phyloP scores from a whole-genome alignment of 2,113 vertebrate genomes.

The Sphyrna mokarran region DNA sequence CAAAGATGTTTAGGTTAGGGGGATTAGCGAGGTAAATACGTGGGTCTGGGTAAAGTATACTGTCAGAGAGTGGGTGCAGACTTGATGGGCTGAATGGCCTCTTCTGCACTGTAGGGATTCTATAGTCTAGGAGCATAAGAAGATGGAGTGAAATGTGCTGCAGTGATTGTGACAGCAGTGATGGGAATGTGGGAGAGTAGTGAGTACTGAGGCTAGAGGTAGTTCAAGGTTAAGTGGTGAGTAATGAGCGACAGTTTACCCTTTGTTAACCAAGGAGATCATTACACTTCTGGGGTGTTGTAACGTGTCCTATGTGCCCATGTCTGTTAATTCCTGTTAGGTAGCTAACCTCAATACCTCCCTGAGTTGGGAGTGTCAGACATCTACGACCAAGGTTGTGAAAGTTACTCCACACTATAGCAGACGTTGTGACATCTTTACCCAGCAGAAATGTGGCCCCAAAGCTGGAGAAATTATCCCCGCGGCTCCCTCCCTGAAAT shows the following conservation, averaged over 20 bases:
- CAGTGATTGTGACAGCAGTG: no score
- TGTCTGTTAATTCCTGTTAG: neutral
- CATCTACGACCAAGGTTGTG: neutral
- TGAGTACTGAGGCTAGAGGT: neutral
- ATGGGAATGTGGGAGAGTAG: neutral
- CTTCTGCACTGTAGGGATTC: no score
- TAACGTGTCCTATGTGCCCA: neutral
- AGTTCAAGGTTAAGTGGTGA: neutral
- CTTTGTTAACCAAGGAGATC: neutral
- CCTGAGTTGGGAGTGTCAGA: neutral
- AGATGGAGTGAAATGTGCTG: no score
- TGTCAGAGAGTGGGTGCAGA: no score
- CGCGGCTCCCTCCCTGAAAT: neutral
- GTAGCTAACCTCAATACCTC: neutral
- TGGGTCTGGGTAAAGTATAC: no score
- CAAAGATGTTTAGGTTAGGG: no score
- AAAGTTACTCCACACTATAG: neutral
- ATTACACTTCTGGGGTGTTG: neutral
- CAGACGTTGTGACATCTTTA: neutral
- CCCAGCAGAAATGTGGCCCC: neutral
- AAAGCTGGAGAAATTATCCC: neutral
- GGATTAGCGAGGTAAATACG: no score
- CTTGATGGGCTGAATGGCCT: no score
- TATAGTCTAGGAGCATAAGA: no score
- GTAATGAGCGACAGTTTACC: neutral